These are phyloP conservation scores for Agonopterix heracliana DNA, from an alignment of 2,888 invertebrate genomes.

Conservation along the genomic window DNA sequence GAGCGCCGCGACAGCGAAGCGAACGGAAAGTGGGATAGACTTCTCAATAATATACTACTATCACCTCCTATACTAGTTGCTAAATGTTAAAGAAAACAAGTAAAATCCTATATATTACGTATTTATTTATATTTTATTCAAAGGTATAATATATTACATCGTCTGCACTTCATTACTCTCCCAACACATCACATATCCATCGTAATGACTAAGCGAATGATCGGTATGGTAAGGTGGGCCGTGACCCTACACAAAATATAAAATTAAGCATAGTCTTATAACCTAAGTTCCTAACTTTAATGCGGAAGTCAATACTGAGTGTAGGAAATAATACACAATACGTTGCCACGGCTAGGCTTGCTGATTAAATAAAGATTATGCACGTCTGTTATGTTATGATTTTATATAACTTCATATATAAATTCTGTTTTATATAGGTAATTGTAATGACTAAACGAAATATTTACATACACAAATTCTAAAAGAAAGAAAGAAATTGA, in stretches of 20 bases:
- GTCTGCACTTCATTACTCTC: conserved; percentile 59
- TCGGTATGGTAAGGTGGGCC: conserved; percentile 62
- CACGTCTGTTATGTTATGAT: conserved; percentile 25
- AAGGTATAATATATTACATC: conserved; percentile 76
- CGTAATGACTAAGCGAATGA: conserved; percentile 68
- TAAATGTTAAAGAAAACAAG: conserved; percentile 18
- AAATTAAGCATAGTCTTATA: conserved; percentile 69
- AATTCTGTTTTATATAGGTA: conserved; percentile 27
- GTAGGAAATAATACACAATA: conserved; percentile 57
- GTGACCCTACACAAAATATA: conserved; percentile 64
- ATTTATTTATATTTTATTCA: conserved; percentile 73
- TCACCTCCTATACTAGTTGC: neutral
- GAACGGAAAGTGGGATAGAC: too few relatives aligned
- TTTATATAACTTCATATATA: conserved; percentile 30
- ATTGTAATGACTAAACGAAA: conserved; percentile 46
- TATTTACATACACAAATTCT: conserved; percentile 43
- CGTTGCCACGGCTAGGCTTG: conserved; percentile 50
- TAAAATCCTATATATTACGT: conserved; percentile 70
- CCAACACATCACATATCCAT: conserved; percentile 62
- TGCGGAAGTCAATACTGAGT: conserved; percentile 71
- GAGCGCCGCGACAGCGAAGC: too few relatives aligned
- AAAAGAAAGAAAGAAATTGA: conserved; percentile 20
- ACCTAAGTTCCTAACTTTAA: conserved; percentile 58
- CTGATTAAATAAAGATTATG: conserved; percentile 64
- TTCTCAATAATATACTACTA: neutral